Evolutionary conservation across 1,140 invertebrate genomes (phyloP).

Genomic region (Tribolium castaneum): DNA sequence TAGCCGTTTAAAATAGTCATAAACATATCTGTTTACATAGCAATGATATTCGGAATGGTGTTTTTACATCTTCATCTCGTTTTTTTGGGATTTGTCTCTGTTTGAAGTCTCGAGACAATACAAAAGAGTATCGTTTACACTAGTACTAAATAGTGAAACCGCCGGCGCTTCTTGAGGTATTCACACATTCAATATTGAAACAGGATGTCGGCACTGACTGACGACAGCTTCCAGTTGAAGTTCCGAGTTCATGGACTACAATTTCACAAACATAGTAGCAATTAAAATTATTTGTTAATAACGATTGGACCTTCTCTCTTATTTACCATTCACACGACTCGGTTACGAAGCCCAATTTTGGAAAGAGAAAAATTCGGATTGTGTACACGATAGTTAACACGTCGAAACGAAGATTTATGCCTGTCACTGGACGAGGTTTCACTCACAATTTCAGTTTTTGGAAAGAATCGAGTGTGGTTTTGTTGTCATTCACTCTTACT

Average conservation of each 20-base stretch:
- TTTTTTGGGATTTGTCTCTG: conserved; percentile 3
- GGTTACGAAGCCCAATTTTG: conserved; percentile 34
- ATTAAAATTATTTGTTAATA: conserved; percentile 34
- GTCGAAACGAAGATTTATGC: conserved; percentile 10
- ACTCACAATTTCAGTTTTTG: background rate
- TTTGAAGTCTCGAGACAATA: conserved; percentile 27
- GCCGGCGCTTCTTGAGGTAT: conserved; percentile 42
- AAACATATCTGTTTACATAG: conserved; percentile 38
- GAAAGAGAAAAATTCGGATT: conserved; percentile 28
- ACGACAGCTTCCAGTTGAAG: conserved; percentile 40
- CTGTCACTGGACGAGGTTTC: conserved; percentile 13
- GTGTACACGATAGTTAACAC: conserved; percentile 7
- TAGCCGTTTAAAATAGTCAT: conserved; percentile 38
- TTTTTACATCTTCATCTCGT: conserved; percentile 37
- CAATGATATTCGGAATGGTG: conserved; percentile 37
- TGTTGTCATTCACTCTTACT: background rate
- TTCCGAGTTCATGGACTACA: conserved; percentile 35
- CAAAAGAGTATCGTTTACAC: conserved; percentile 39
- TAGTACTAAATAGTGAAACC: conserved; percentile 40
- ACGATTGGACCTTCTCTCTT: background rate
- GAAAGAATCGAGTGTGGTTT: too few relatives aligned
- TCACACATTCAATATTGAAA: conserved; percentile 43
- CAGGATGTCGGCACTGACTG: conserved; percentile 42
- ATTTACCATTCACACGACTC: conserved; percentile 39
- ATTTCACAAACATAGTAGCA: conserved; percentile 26